Conservation (phyloP, 2,113 vertebrate genomes). For the Canis aureus region DNA sequence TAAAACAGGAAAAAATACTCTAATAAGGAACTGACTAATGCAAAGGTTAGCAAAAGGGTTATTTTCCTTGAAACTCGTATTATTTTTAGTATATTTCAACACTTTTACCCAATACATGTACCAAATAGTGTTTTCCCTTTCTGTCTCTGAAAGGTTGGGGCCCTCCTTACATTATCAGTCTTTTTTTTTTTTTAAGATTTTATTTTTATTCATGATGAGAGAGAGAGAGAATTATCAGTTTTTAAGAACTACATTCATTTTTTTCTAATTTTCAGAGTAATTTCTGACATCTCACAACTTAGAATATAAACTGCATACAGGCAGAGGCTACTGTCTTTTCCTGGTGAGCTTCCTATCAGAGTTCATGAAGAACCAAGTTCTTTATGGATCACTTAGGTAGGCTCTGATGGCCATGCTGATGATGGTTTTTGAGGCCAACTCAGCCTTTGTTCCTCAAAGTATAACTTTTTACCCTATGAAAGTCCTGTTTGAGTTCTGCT, state of each 20-base stretch:
- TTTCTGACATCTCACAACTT: neutral
- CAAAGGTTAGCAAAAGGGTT: slow-evolving; percentile 61
- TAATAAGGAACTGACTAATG: slow-evolving; percentile 55
- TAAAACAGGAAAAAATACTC: slow-evolving; percentile 15
- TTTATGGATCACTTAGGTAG: neutral
- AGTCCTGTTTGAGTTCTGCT: slow-evolving; percentile 1
- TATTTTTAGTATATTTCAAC: slow-evolving; percentile 59
- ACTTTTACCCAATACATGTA: slow-evolving; percentile 15
- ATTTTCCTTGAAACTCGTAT: slow-evolving; percentile 61
- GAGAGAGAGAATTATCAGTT: too few relatives aligned
- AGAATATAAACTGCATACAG: neutral
- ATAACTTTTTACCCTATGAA: neutral
- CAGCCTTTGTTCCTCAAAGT: slow-evolving; percentile 14
- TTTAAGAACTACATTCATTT: neutral
- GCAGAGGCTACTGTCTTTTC: neutral
- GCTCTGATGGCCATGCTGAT: neutral
- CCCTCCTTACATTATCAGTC: neutral
- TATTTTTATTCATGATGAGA: too few relatives aligned
- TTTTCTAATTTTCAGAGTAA: slow-evolving; percentile 4
- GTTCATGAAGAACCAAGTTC: neutral
- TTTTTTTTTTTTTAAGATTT: too few relatives aligned
- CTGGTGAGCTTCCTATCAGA: neutral
- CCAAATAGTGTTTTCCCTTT: neutral
- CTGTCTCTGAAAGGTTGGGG: neutral
- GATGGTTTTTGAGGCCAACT: neutral